Conservation (phyloP, 2,888 invertebrate genomes). For the Teleogryllus oceanicus region DNA sequence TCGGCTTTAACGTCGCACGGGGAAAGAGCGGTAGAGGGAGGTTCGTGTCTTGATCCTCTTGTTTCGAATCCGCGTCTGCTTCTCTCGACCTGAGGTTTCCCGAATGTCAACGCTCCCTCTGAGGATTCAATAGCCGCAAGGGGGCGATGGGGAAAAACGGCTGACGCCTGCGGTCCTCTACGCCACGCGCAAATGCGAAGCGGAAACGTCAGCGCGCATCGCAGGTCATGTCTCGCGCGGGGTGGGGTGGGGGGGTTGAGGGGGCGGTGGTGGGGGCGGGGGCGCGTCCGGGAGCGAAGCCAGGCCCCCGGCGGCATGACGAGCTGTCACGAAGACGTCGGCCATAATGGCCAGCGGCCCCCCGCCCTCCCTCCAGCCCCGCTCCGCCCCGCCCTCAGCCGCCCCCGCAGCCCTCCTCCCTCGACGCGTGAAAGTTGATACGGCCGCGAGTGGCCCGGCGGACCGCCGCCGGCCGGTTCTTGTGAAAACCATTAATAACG, state of each 20-base stretch:
- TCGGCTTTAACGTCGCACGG: background rate
- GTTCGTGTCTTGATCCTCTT: background rate
- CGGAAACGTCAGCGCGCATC: no score
- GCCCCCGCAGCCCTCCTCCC: background rate
- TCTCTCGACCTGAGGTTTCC: no score
- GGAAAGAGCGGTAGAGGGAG: background rate
- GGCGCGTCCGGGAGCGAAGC: constrained; percentile 18
- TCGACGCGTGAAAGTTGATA: constrained; percentile 18
- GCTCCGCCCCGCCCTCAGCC: background rate
- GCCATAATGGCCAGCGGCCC: background rate
- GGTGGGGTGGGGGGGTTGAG: background rate
- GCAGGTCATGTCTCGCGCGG: background rate
- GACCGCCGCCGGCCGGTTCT: background rate
- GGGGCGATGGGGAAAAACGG: background rate
- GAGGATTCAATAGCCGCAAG: no score
- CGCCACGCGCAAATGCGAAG: no score
- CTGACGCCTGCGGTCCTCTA: background rate
- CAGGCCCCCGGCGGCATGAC: background rate
- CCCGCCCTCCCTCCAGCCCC: background rate
- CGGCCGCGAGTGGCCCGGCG: background rate
- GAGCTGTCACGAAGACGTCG: background rate
- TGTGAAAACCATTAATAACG: constrained; percentile 18
- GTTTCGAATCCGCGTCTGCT: background rate
- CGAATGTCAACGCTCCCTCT: no score
- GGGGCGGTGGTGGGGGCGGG: background rate